Evolutionary conservation across 2,888 invertebrate genomes (phyloP).

Genomic region (Chaetogeoica ovagalla): DNA sequence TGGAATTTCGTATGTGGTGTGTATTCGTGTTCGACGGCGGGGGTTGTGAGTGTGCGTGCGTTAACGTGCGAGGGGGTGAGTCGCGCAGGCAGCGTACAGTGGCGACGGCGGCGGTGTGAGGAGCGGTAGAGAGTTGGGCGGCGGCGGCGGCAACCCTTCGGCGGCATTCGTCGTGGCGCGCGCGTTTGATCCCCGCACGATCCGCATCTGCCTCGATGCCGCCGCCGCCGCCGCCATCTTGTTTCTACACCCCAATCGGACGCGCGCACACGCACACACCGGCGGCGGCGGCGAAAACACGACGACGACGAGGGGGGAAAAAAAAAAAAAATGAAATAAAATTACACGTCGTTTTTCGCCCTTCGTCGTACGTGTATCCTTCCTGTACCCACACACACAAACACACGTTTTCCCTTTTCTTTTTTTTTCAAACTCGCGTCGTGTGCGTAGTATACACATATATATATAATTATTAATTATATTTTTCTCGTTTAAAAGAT

Average conservation of each 20-base stretch:
- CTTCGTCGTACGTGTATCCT: neutral
- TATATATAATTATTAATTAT: too few relatives aligned
- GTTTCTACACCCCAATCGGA: constrained; percentile 51
- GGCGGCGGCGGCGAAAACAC: neutral
- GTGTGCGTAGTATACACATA: neutral
- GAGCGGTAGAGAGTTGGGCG: constrained; percentile 34
- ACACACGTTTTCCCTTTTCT: constrained; percentile 18
- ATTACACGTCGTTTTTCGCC: constrained; percentile 42
- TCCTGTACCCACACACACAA: constrained; percentile 7
- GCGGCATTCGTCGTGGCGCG: constrained; percentile 12
- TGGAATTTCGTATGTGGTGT: constrained; percentile 33
- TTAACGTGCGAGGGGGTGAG: constrained; percentile 7
- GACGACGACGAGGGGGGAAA: neutral
- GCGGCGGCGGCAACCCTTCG: constrained; percentile 35
- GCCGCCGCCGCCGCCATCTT: constrained; percentile 37
- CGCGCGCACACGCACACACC: constrained; percentile 23
- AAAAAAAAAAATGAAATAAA: constrained; percentile 32
- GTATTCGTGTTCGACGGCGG: constrained; percentile 1
- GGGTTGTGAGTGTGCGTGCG: constrained; percentile 8
- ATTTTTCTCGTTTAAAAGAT: too few relatives aligned
- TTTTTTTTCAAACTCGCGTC: neutral
- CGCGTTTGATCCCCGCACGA: constrained; percentile 40
- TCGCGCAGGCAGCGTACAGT: neutral
- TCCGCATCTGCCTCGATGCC: constrained; percentile 27
- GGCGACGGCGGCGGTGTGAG: neutral